Evolutionary conservation across 2,113 vertebrate species (phyloP).

Genomic region (Gasterosteus nipponicus): DNA sequence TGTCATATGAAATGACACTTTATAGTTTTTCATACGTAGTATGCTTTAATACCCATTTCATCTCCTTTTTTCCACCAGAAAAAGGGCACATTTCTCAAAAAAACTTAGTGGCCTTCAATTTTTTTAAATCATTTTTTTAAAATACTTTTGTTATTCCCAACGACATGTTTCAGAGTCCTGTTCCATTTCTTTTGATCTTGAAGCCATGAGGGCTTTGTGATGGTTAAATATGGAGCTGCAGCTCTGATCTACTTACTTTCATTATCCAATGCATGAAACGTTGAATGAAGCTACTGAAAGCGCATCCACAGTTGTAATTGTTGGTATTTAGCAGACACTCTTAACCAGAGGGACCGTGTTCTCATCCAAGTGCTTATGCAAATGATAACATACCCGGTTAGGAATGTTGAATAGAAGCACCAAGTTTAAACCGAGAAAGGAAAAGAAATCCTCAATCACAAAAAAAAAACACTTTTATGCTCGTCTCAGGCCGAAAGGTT

Average conservation of each 20-base stretch:
- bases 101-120: background rate
- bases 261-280: slow-evolving; percentile 22
- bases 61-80: background rate
- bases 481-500: slow-evolving; percentile 16
- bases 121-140: slow-evolving; percentile 18
- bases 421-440: slow-evolving; percentile 26
- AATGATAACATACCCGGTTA: slow-evolving; percentile 49
- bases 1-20: background rate
- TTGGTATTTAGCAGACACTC: slow-evolving; percentile 52
- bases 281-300: slow-evolving; percentile 21
- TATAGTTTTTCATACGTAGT: slow-evolving; percentile 11
- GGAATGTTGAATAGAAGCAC: slow-evolving; percentile 26
- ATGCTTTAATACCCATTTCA: background rate
- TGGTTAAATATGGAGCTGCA: slow-evolving; percentile 38
- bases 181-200: background rate
- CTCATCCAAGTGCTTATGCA: slow-evolving; percentile 48
- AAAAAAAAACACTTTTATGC: slow-evolving; percentile 11
- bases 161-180: background rate
- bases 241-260: slow-evolving; percentile 15
- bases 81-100: slow-evolving; percentile 9
- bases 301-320: slow-evolving; percentile 25
- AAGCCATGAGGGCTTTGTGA: background rate
- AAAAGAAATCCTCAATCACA: background rate
- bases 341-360: slow-evolving; percentile 25
- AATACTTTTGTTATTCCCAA: background rate